Conservation (phyloP, 2,113 vertebrate species). For the Delphinapterus leucas region DNA sequence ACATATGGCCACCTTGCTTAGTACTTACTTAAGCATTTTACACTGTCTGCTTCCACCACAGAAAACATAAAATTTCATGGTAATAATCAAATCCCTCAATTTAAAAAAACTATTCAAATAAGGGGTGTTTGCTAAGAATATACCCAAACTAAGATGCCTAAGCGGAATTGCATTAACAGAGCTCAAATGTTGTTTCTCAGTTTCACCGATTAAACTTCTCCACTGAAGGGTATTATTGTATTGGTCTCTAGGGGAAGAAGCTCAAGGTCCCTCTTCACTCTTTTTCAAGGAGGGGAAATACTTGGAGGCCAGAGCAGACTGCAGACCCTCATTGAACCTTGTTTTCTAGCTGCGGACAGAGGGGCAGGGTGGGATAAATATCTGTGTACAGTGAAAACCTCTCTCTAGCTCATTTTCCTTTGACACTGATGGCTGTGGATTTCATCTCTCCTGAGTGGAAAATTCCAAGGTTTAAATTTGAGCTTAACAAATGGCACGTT, state of each 20-base stretch:
- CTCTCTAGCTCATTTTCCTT: background rate
- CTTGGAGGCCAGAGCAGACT: background rate
- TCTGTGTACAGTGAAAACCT: background rate
- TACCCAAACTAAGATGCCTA: background rate
- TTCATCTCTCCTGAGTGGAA: background rate
- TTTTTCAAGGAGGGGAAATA: background rate
- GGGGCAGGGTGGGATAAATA: background rate
- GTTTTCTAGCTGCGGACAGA: background rate
- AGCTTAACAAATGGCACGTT: background rate
- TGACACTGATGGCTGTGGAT: background rate
- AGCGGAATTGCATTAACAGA: background rate
- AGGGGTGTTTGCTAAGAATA: background rate
- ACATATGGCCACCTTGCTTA: background rate
- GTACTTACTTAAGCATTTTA: background rate
- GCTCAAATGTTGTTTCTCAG: background rate
- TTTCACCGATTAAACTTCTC: background rate
- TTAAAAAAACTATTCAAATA: background rate
- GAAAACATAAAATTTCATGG: background rate
- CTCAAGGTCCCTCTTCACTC: background rate
- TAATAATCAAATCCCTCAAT: background rate
- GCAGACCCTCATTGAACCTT: background rate
- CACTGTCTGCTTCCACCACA: background rate
- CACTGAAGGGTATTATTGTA: background rate
- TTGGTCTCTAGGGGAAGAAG: background rate
- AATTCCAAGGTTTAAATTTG: background rate